These are phyloP conservation scores for Clarias magur DNA, from an alignment of 2,113 vertebrate genomes.

Conservation along the genomic window DNA sequence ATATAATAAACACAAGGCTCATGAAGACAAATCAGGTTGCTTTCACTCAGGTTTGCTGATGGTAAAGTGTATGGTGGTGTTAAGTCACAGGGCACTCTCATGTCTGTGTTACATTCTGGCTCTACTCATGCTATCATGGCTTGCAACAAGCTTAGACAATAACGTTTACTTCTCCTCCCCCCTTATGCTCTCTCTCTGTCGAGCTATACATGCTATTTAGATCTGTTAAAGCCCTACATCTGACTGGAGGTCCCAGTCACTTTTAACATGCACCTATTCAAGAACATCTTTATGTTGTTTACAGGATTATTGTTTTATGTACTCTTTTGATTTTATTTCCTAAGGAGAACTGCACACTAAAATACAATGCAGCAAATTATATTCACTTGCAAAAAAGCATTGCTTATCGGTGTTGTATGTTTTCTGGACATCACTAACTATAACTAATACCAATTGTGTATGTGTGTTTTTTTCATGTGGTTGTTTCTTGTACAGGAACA, in stretches of 20 bases:
- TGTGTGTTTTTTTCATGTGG: background rate
- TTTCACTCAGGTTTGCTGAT: too few relatives aligned
- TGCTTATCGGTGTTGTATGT: background rate
- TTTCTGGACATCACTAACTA: background rate
- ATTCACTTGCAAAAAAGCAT: background rate
- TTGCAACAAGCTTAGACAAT: too few relatives aligned
- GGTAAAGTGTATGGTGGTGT: too few relatives aligned
- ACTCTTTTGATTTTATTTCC: background rate
- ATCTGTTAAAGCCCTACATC: too few relatives aligned
- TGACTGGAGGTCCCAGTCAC: too few relatives aligned
- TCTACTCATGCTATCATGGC: too few relatives aligned
- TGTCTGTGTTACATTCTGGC: too few relatives aligned
- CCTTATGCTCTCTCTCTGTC: too few relatives aligned
- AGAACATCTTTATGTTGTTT: background rate
- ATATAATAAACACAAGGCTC: background rate
- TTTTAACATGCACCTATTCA: background rate
- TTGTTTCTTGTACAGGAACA: background rate
- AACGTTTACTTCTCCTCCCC: too few relatives aligned
- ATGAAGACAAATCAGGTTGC: background rate
- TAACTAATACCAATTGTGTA: background rate
- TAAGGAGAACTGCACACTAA: background rate
- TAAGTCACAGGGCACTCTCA: too few relatives aligned
- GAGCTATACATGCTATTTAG: too few relatives aligned
- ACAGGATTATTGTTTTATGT: background rate
- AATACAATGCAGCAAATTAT: background rate